Conservation (phyloP, 2,797 vertebrate species). For the Notamacropus eugenii region DNA sequence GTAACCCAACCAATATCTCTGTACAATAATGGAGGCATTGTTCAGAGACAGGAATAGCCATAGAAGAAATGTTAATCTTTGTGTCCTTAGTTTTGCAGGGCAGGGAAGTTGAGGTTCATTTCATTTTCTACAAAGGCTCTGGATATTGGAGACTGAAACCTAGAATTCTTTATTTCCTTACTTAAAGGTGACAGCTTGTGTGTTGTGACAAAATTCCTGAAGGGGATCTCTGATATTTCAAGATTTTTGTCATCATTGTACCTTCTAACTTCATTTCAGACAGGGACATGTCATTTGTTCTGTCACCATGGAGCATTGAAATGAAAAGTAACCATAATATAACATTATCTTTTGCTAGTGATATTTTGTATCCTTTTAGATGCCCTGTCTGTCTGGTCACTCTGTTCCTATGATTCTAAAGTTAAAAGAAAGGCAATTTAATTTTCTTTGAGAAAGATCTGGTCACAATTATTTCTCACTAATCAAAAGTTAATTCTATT, state of each 20-base stretch:
- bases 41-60: not conserved
- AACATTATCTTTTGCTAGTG: not conserved
- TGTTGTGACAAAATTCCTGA: not conserved
- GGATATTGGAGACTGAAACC: not conserved
- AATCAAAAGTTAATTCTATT: no score
- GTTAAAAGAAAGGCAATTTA: not conserved
- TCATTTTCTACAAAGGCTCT: no score
- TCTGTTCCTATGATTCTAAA: not conserved
- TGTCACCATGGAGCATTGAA: not conserved
- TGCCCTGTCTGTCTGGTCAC: no score
- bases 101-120: no score
- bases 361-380: not conserved
- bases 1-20: not conserved
- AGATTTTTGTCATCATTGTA: not conserved
- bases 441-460: no score
- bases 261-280: not conserved
- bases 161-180: not conserved
- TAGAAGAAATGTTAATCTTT: no score
- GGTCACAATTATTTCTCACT: no score
- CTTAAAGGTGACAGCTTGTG: not conserved
- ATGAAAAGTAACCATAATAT: not conserved
- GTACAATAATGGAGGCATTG: no score
- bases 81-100: no score
- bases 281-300: not conserved
- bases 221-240: not conserved